Conservation (phyloP, 35 echinoderm and acorn worm species). For the Strongylocentrotus purpuratus region DNA sequence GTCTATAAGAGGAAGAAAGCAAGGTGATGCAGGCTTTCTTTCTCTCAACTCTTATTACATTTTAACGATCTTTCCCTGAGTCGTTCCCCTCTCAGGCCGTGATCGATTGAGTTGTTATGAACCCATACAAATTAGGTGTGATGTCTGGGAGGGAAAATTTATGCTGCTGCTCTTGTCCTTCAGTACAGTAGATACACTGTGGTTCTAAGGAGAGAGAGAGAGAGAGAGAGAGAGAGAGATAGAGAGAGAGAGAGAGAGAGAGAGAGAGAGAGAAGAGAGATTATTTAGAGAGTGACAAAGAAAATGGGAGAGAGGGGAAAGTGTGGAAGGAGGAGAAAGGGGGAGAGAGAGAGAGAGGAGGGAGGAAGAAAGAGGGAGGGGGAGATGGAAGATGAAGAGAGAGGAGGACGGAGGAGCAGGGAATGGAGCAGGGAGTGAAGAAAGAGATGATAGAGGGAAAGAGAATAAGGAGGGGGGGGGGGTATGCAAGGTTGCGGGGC, state of each 20-base stretch:
- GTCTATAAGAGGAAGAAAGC: neutral
- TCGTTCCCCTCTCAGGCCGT: neutral
- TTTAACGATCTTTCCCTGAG: conserved; percentile 3
- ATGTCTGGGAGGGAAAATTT: neutral
- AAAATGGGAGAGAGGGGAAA: neutral
- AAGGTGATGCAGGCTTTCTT: neutral
- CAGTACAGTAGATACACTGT: neutral
- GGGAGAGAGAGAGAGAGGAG: neutral
- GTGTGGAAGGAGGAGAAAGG: neutral
- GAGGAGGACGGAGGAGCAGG: no score
- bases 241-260: neutral
- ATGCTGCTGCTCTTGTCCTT: conserved; percentile 1
- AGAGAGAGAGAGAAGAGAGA: neutral
- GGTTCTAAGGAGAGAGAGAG: neutral
- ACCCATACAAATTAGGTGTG: conserved; percentile 4
- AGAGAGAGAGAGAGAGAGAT: neutral
- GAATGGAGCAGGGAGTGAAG: no score
- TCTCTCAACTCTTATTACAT: conserved; percentile 11
- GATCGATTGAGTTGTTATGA: conserved; percentile 10
- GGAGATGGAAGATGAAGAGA: neutral
- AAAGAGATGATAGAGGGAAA: no score
- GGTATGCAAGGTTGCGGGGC: no score
- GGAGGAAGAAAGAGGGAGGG: neutral
- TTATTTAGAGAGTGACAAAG: neutral
- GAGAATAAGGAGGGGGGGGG: no score